Conservation (phyloP, 2,113 vertebrate genomes). For the Lota lota region DNA sequence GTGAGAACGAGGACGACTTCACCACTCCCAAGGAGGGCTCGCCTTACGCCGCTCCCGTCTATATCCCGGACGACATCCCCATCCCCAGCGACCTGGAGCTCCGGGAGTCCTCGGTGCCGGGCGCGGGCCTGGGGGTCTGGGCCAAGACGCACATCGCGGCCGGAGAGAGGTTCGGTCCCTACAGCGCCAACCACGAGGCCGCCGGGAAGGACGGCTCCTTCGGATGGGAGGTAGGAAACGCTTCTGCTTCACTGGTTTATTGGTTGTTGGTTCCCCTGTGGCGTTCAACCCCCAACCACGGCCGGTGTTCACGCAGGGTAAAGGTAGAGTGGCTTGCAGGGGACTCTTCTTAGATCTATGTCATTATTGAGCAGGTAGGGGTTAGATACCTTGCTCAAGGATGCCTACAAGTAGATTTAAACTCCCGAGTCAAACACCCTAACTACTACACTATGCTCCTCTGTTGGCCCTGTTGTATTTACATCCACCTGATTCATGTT, state of each 20-base stretch:
- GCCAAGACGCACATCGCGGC: constrained; percentile 85
- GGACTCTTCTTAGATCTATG: too few species aligned
- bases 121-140: constrained; percentile 95
- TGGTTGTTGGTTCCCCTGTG: too few species aligned
- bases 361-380: background rate
- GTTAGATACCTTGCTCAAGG: too few species aligned
- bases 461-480: too few species aligned
- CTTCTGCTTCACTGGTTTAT: background rate
- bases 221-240: constrained; percentile 92
- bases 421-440: too few species aligned
- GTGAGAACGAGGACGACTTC: constrained; percentile 84
- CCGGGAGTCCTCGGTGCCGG: constrained; percentile 93
- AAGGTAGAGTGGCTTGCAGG: too few species aligned
- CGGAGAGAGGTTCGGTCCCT: constrained; percentile 90
- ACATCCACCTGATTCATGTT: too few species aligned
- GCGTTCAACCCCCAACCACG: too few species aligned
- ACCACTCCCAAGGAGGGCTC: constrained; percentile 97
- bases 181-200: constrained; percentile 77
- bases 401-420: too few species aligned
- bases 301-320: too few species aligned
- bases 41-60: constrained; percentile 97
- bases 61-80: constrained; percentile 99
- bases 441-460: too few species aligned
- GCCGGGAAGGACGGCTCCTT: constrained; percentile 86
- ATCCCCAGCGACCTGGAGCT: constrained; percentile 94